Evolutionary conservation across 2,113 vertebrate species (phyloP), one percentile per base, ranked within the genome.

Genomic region (Pterophyllum scalare): DNA sequence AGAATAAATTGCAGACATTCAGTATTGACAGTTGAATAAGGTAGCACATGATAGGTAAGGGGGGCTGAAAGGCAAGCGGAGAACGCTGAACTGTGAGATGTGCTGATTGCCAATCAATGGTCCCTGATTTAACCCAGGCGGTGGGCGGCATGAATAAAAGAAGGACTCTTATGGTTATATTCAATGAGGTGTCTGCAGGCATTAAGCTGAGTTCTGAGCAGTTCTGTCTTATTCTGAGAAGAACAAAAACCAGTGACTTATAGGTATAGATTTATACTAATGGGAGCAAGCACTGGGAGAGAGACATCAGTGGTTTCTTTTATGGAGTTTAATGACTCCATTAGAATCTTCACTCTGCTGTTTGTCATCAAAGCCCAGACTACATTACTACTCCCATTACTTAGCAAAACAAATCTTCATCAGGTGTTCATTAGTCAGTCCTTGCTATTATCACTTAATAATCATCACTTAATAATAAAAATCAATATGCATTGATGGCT

Each of bases 91-190:
- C 87, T 83, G 88, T 80, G 86, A 91, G 88, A 90, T 90, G 85
- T 88, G 82, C 88, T 93, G 93, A 94, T 93, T 94, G 89, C 87
- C 90, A 92, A 94, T 94, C 93, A 93, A 93, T 90, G 80, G 87
- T 82, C 72, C 84, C 87, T 90, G 89, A 85, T 93, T 93, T 87
- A 87, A 90, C 86, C 78, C 80, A 80, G 87, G 76, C 81, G 43
- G 79, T 64, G 83, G 88, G 89, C 81, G 12, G 76, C 87, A 89
- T 91, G 88, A 91, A 91, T 91, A 94, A 89, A 89, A 89, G 80
- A 87, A 84, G 59, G 65, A 64, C 60, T 64, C 78, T 86, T 67
- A 35, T 74, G 81, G 88, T 86, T 79, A 54, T 85, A 79, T 83
- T 87, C 85, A 87, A 46, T 76, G 84, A 85, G 60, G 46, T 87